phyloP scores from a whole-genome alignment of 2,113 vertebrate genomes.

The Toxotes chatareus region DNA sequence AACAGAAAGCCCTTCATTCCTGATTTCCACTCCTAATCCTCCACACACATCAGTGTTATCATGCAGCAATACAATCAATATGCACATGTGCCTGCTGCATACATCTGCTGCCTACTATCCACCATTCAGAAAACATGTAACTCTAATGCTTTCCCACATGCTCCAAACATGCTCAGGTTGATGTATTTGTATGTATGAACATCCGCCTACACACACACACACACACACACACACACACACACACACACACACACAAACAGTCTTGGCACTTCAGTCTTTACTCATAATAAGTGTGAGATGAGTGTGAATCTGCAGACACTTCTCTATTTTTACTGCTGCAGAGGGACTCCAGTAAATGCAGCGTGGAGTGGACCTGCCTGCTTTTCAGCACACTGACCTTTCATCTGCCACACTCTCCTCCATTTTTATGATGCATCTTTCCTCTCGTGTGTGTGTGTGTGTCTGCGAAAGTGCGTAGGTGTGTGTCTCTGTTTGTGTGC shows the following conservation, averaged over 20 bases:
- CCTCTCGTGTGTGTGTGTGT: conserved; percentile 5
- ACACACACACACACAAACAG: conserved; percentile 15
- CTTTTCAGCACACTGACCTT: conserved; percentile 68
- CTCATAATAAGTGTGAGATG: conserved; percentile 47
- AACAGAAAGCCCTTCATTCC: conserved; percentile 50
- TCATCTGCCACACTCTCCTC: conserved; percentile 50
- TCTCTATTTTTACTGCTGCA: conserved; percentile 49
- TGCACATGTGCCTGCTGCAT: conserved; percentile 9
- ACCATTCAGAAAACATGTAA: conserved; percentile 18
- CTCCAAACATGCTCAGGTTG: conserved; percentile 12
- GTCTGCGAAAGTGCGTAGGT: conserved; percentile 16
- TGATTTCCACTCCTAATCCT: conserved; percentile 53
- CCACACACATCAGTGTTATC: conserved; percentile 6
- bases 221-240: background rate
- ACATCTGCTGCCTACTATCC: conserved; percentile 25
- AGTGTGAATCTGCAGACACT: conserved; percentile 54
- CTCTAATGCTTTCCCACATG: conserved; percentile 23
- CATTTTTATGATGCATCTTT: conserved; percentile 48
- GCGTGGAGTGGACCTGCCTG: conserved; percentile 24
- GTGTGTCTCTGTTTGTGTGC: conserved; percentile 20
- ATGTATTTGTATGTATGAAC: background rate
- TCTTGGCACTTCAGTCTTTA: conserved; percentile 19
- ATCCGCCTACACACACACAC: background rate
- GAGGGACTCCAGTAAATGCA: conserved; percentile 40
- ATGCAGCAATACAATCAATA: conserved; percentile 46